phyloP scores from a whole-genome alignment of 1,140 invertebrate genomes.

The Procambarus virginalis region DNA sequence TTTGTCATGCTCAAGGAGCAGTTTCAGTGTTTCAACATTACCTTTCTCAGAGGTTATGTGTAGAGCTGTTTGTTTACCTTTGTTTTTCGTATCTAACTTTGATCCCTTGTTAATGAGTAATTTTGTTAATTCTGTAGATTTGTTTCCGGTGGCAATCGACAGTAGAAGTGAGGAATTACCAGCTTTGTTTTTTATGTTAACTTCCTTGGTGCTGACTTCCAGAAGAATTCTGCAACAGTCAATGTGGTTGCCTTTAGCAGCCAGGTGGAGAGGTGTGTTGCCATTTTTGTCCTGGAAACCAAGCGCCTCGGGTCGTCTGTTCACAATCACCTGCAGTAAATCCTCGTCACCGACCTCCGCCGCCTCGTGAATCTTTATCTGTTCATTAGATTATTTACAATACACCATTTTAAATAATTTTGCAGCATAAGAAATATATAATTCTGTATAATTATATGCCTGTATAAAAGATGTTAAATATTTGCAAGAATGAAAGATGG shows the following conservation, averaged over 20 bases:
- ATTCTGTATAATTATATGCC: too few species aligned
- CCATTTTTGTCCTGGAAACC: background rate
- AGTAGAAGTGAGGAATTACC: background rate
- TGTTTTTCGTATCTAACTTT: background rate
- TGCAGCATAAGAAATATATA: too few species aligned
- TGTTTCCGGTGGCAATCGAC: background rate
- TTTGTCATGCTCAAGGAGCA: background rate
- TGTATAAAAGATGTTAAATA: too few species aligned
- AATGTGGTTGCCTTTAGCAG: background rate
- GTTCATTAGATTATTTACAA: background rate
- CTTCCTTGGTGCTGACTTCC: background rate
- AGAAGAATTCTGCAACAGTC: background rate
- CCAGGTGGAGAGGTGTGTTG: background rate
- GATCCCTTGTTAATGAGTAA: background rate
- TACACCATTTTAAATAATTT: too few species aligned
- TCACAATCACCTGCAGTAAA: background rate
- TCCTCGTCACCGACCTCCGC: background rate
- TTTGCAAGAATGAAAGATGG: too few species aligned
- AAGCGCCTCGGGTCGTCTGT: background rate
- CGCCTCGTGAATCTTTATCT: background rate
- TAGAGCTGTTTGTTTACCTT: background rate
- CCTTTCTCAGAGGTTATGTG: background rate
- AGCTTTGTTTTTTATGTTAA: background rate
- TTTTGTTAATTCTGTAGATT: background rate
- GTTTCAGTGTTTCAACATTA: background rate